Conservation (phyloP, 2,797 vertebrate species). For the Poecilia gillii region DNA sequence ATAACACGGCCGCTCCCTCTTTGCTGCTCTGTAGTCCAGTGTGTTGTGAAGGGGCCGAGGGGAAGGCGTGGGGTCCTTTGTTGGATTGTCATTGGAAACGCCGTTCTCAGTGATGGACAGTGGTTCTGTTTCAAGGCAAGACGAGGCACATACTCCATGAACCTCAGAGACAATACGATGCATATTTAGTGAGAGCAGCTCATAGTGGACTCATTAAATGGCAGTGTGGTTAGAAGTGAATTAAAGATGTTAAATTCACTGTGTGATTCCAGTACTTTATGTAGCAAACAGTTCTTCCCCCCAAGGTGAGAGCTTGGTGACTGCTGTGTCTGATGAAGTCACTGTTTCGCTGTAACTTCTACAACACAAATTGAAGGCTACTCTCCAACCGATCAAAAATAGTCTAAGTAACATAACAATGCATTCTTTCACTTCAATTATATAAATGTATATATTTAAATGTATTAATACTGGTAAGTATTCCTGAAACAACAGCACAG, state of each 20-base stretch:
- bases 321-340: not conserved
- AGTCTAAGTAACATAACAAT: not conserved
- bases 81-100: conserved; percentile 79
- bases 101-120: conserved; percentile 80
- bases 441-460: no score
- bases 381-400: not conserved
- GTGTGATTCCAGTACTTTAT: not conserved
- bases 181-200: not conserved
- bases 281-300: not conserved
- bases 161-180: not conserved
- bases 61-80: conserved; percentile 78
- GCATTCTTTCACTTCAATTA: not conserved
- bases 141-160: not conserved
- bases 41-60: conserved; percentile 72
- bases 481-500: not conserved
- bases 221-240: not conserved
- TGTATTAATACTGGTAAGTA: not conserved
- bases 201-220: not conserved
- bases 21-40: conserved; percentile 74
- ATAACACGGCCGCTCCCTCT: conserved; percentile 80
- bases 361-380: not conserved
- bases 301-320: not conserved
- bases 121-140: conserved; percentile 67
- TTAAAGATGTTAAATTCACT: not conserved
- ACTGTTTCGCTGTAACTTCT: not conserved